Percentiles rank a stretch among this genome's conserved stretches.
These are phyloP conservation scores for Creontiades dilutus DNA, from an alignment of 2,888 invertebrate species.

Conservation along the genomic window DNA sequence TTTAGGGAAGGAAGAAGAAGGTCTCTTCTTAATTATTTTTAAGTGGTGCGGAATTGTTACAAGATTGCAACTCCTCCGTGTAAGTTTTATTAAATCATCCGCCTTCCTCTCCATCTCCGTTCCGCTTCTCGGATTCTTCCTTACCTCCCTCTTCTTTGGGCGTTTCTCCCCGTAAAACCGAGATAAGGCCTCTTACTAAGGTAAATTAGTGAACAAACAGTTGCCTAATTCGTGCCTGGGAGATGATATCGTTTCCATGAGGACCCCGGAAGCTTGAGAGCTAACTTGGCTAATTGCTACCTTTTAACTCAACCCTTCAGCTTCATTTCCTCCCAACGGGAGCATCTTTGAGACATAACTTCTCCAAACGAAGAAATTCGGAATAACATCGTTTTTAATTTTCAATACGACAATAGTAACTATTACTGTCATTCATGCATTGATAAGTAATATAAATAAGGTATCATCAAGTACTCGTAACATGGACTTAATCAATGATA, in stretches of 20 bases:
- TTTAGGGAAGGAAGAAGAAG: constrained; percentile 14
- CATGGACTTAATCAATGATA: too few relatives aligned
- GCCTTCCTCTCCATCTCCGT: too few relatives aligned
- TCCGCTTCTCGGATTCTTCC: neutral
- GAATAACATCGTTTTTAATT: too few relatives aligned
- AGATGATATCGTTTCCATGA: constrained; percentile 62
- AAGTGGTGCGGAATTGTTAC: constrained; percentile 75
- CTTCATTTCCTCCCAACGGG: constrained; percentile 53
- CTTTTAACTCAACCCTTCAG: constrained; percentile 69
- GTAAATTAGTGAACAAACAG: constrained; percentile 71
- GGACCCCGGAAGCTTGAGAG: neutral
- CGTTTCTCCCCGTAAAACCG: constrained; percentile 1
- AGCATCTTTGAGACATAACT: neutral
- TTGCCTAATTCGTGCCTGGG: constrained; percentile 54
- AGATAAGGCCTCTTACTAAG: constrained; percentile 57
- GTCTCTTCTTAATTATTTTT: constrained; percentile 74
- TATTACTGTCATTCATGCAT: too few relatives aligned
- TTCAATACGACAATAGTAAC: too few relatives aligned
- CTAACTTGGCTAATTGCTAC: constrained; percentile 71
- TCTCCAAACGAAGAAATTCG: too few relatives aligned
- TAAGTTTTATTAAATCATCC: constrained; percentile 74
- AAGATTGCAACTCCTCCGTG: constrained; percentile 73
- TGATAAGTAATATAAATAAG: too few relatives aligned
- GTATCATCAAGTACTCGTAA: too few relatives aligned
- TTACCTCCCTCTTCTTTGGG: neutral